Evolutionary conservation across 30 jellyfish, hydroid and myxozoan species (phyloP).

Genomic region (Cassiopea andromeda): DNA sequence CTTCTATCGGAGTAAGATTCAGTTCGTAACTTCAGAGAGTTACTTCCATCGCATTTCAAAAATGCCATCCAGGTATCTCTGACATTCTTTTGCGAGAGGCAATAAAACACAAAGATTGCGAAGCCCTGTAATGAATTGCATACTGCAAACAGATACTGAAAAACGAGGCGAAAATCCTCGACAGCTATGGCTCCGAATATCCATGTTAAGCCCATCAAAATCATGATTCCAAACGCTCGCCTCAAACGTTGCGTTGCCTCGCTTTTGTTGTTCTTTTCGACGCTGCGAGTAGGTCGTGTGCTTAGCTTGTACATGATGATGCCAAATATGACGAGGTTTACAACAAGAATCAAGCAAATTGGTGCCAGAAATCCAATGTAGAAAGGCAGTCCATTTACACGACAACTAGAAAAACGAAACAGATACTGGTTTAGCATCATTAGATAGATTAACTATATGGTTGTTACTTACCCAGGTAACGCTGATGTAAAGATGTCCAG

Average conservation of each 20-base stretch:
- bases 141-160: constrained; percentile 84
- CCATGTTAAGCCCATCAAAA: constrained; percentile 97
- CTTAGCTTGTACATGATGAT: constrained; percentile 92
- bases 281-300: constrained; percentile 83
- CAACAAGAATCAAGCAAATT: constrained; percentile 80
- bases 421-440: too few species aligned
- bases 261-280: constrained; percentile 67
- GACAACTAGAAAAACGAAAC: constrained; percentile 66
- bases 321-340: constrained; percentile 77
- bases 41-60: constrained; percentile 84
- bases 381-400: constrained; percentile 86
- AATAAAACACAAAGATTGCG: constrained; percentile 88
- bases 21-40: constrained; percentile 80
- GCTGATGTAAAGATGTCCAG: too few species aligned
- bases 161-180: constrained; percentile 84
- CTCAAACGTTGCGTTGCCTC: constrained; percentile 74
- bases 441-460: too few species aligned
- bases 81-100: constrained; percentile 87
- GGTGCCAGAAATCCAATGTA: constrained; percentile 87
- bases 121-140: constrained; percentile 94
- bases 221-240: constrained; percentile 98
- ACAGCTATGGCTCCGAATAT: constrained; percentile 90
- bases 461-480: too few species aligned
- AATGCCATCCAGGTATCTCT: constrained; percentile 91
- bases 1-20: constrained; percentile 91